Percentiles rank a stretch among this genome's conserved stretches.
Conservation (phyloP, 2,888 invertebrate species). For the Gibbula magus region DNA sequence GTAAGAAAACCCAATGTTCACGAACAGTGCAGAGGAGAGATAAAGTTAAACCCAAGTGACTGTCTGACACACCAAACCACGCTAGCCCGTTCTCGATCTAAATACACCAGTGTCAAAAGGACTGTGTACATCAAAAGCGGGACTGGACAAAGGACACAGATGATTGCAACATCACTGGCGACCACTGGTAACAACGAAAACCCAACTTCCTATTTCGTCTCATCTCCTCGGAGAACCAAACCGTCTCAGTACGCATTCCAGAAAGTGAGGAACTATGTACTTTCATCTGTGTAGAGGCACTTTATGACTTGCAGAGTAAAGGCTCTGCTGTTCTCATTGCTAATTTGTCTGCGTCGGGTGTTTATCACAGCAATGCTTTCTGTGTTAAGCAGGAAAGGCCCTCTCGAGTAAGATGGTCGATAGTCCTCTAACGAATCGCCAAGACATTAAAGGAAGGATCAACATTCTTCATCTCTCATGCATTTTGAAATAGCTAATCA, state of each 20-base stretch:
- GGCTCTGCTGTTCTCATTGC: neutral
- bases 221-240: neutral
- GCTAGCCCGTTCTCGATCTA: neutral
- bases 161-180: neutral
- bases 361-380: neutral
- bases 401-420: neutral
- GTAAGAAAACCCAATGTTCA: too few relatives aligned
- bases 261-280: neutral
- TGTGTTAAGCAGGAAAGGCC: neutral
- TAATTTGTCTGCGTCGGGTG: constrained; percentile 1
- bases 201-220: neutral
- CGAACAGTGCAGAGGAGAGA: too few relatives aligned
- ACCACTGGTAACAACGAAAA: neutral
- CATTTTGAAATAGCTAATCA: too few relatives aligned
- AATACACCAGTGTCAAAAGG: neutral
- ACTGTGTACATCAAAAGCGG: neutral
- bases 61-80: too few relatives aligned
- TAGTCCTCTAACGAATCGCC: neutral
- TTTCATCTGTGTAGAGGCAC: neutral
- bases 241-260: neutral
- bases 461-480: neutral
- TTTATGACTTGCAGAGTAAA: neutral
- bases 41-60: too few relatives aligned
- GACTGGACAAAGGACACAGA: neutral
- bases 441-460: constrained; percentile 5